Evolutionary conservation across 2,113 vertebrate genomes (phyloP), one percentile per base, ranked within the genome.

Genomic region (Deroptyus accipitrinus): DNA sequence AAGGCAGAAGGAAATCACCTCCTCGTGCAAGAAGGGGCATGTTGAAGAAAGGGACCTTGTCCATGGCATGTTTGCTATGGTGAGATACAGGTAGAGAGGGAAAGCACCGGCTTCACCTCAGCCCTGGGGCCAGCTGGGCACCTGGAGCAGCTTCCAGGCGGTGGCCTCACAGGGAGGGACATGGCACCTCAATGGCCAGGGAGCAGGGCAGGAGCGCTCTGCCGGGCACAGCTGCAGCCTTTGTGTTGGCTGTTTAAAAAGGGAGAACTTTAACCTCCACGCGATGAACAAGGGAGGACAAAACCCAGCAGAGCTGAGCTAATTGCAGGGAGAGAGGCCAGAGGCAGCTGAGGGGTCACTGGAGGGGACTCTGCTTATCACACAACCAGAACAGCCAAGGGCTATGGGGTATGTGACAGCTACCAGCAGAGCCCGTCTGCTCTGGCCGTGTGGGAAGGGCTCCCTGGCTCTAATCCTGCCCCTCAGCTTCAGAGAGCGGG

Each of bases 81-180:
- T 97, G 90, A 95, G 89, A 63, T 95, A 96, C 3, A 96, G 94
- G 96, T 96, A 91, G 9, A 44, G 39, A 59, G 33, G 54, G 52
- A 46, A 49, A 78, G 41, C 28, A 16, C 8, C 0, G 0, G 52
- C 44, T 51, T 48, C 44, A n/a, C 11, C 39, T 44, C 74, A 19
- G 61, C 91, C 54, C 49, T 17, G 12, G 4, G 9, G 33, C 25
- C 3, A 2, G 63, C 17, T 5, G 3, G 8, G 16, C 59, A 68
- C 59, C 51, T 12, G 54, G 64, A 51, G 51, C 61, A 68, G 2
- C n/a, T 30, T 22, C 0, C 14, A 9, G 8, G 19, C 1, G 3
- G 42, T 20, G 37, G 24, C 69, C 55, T 51, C 37, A 17, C 3
- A 42, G 67, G 76, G 23, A 54, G 30, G 54, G 48, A 70, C 41